phyloP scores from a whole-genome alignment of 2,888 invertebrate genomes.

The Dorcus hopei region DNA sequence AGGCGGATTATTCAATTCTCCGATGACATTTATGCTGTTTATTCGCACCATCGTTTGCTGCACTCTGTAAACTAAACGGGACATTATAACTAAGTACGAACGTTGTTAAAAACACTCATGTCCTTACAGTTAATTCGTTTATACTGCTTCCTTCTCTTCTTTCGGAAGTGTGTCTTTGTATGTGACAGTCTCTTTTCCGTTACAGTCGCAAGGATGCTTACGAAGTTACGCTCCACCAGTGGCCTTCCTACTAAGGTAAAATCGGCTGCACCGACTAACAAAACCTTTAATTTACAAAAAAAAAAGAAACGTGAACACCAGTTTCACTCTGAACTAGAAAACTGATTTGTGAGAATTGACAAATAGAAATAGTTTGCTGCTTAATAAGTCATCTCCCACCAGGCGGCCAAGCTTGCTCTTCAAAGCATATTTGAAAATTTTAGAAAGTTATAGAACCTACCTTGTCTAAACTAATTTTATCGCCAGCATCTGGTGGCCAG shows the following conservation, averaged over 20 bases:
- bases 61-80: slow-evolving; percentile 56
- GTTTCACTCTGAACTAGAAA: neutral
- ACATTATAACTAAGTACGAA: slow-evolving; percentile 16
- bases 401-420: no score
- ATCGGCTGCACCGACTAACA: slow-evolving; percentile 73
- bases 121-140: slow-evolving; percentile 68
- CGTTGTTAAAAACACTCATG: slow-evolving; percentile 6
- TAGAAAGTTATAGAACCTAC: slow-evolving; percentile 40
- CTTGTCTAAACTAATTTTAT: slow-evolving; percentile 78
- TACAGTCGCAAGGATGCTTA: slow-evolving; percentile 74
- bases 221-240: slow-evolving; percentile 68
- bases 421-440: no score
- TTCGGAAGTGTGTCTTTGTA: slow-evolving; percentile 73
- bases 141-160: slow-evolving; percentile 74
- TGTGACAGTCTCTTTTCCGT: slow-evolving; percentile 81
- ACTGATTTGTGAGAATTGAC: neutral
- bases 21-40: slow-evolving; percentile 64
- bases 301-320: neutral
- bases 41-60: slow-evolving; percentile 75
- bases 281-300: slow-evolving; percentile 48
- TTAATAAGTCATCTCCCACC: no score
- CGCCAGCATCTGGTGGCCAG: slow-evolving; percentile 80
- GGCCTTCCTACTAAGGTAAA: slow-evolving; percentile 82
- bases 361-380: no score
- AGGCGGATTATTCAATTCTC: slow-evolving; percentile 43